These are phyloP conservation scores for Tenualosa thibaudeaui DNA, from an alignment of 2,797 vertebrate genomes.

Conservation along the genomic window DNA sequence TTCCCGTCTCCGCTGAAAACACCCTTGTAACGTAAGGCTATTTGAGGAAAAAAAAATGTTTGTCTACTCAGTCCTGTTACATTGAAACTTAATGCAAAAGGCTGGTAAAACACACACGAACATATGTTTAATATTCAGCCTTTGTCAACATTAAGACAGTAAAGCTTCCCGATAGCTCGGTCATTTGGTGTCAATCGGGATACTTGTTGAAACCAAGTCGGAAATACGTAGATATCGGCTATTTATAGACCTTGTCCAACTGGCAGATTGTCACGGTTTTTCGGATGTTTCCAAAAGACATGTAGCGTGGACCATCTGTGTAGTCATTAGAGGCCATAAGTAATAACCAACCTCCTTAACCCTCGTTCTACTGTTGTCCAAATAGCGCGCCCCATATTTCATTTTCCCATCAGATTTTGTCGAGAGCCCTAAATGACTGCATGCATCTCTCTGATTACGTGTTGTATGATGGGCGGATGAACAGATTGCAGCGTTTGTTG, in stretches of 20 bases:
- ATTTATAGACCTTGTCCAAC: neutral
- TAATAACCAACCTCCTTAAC: conserved; percentile 15
- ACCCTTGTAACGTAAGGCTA: neutral
- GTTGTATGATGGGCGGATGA: neutral
- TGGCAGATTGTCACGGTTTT: conserved; percentile 20
- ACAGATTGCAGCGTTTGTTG: neutral
- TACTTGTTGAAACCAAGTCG: conserved; percentile 22
- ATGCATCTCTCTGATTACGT: neutral
- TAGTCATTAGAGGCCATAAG: conserved; percentile 10
- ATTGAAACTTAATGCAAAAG: conserved; percentile 1
- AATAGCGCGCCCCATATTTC: neutral
- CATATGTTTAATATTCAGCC: neutral
- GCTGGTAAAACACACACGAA: neutral
- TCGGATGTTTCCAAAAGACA: conserved; percentile 13
- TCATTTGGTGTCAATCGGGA: conserved; percentile 5
- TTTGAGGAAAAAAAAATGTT: neutral
- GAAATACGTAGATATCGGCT: conserved; percentile 11
- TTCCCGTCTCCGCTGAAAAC: conserved; percentile 13
- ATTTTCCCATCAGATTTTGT: neutral
- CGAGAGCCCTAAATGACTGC: neutral
- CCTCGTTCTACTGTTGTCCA: conserved; percentile 13
- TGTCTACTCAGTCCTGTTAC: neutral
- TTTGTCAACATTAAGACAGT: neutral
- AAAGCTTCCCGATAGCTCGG: neutral
- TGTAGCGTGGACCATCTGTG: conserved; percentile 22